Base-by-base conservation (phyloP, 1,140 invertebrate species). In the Tribolium castaneum region DNA sequence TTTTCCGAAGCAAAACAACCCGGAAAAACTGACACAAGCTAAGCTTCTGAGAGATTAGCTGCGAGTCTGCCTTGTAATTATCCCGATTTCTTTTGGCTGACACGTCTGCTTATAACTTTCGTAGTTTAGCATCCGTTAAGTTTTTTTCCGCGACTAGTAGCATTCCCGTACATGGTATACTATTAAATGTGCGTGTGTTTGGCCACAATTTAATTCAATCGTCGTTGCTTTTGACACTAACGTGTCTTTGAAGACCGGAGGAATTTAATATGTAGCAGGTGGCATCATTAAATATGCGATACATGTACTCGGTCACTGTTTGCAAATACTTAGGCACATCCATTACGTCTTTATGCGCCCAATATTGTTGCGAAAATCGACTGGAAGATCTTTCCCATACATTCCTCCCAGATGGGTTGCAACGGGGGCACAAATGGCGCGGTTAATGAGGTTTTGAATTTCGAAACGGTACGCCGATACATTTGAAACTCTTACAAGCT, bases 261-360 rank as follows among this genome's bases (percentile, higher is more conserved):
- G 70, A 72, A 72, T 72, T 72, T 72, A 72, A 72, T 72, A 76
- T 76, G 74, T 76, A 59, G 59, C 74, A 76, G 74, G 74, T 76
- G 74, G 52, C 59, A 76, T 22, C 54, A 76, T 76, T 76, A 59
- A 59, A 12, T 76, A 76, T 76, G 74, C 74, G 22, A 76, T 59
- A 56, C 74, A 76, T 76, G 74, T 66, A 62, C 45, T 39, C 54
- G 52, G 54, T 76, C 56, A 66, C 74, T 39, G 74, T 76, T 62
- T 76, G 74, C 74, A 76, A 76, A 76, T 76, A 76, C 74, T 76
- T 70, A 70, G 54, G 19, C 56, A 62, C 74, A 76, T 76, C 62
- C 56, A 76, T 76, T 62, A 76, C 19, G 62, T 76, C 56, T 76
- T 76, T 49, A 76, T 76, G 45, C 22, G 14, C 70, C 50, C 22